Evolutionary conservation across 23 tunicate genomes (phyloP).

Genomic region (Aplidium turbinatum): DNA sequence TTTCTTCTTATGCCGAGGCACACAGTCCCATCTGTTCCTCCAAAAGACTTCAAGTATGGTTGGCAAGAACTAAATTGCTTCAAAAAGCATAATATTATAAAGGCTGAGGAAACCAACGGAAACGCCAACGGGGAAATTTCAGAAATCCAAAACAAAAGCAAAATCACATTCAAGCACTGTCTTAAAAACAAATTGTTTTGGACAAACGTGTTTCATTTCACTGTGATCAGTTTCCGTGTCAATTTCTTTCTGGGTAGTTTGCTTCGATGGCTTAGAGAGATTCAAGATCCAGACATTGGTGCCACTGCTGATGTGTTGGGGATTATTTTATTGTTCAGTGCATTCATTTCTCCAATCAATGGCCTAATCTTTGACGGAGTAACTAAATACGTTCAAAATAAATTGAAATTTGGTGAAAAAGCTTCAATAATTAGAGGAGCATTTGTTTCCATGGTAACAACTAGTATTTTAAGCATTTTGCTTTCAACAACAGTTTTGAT

Average conservation of each 20-base stretch:
- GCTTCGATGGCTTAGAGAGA: slow-evolving; percentile 17
- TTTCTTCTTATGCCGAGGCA: slow-evolving; percentile 42
- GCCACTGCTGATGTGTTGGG: slow-evolving; percentile 9
- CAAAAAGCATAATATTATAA: not conserved
- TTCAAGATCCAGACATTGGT: slow-evolving; percentile 21
- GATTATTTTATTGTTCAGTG: slow-evolving; percentile 4
- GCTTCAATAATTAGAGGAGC: slow-evolving; percentile 1
- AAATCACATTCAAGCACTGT: slow-evolving; percentile 4
- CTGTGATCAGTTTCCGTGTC: slow-evolving; percentile 5
- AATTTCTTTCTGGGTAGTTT: slow-evolving; percentile 33
- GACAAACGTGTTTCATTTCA: slow-evolving; percentile 33
- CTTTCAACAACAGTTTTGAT: slow-evolving; percentile 3
- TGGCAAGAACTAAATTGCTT: slow-evolving; percentile 19
- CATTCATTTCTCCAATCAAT: slow-evolving; percentile 18
- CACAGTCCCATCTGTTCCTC: slow-evolving; percentile 29
- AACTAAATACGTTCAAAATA: not conserved
- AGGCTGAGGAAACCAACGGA: not conserved
- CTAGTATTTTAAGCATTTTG: not conserved
- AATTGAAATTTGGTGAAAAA: not conserved
- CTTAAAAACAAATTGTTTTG: slow-evolving; percentile 22
- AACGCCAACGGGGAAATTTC: not conserved
- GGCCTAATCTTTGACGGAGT: slow-evolving; percentile 15
- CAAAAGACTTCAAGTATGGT: not conserved
- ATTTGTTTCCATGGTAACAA: slow-evolving; percentile 7
- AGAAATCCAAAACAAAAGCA: not conserved